phyloP scores from a whole-genome alignment of 1,140 invertebrate genomes.

The Oryzaephilus surinamensis region DNA sequence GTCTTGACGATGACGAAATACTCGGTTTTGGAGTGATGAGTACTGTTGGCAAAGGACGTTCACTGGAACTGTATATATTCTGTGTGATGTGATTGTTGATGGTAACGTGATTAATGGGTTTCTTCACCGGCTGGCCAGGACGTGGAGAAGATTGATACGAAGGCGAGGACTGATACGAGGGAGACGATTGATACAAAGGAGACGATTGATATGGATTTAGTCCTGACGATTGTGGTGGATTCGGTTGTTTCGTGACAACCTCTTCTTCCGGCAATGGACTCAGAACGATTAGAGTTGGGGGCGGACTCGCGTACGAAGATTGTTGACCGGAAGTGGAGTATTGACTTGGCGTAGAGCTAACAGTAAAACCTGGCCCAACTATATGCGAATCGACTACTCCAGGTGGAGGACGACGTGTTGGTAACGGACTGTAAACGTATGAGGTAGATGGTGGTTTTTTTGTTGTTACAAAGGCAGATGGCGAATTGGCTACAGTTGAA shows the following conservation, averaged over 20 bases:
- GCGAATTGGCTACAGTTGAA: constrained; percentile 24
- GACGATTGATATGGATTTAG: constrained; percentile 3
- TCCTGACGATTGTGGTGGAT: constrained; percentile 21
- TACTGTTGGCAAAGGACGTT: too few relatives aligned
- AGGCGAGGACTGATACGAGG: constrained; percentile 12
- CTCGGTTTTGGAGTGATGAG: constrained; percentile 38
- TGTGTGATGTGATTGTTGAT: constrained; percentile 47
- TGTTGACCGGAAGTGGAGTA: too few relatives aligned
- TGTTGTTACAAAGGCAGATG: constrained; percentile 20
- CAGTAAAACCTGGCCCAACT: constrained; percentile 20
- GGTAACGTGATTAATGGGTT: constrained; percentile 38
- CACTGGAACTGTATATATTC: constrained; percentile 36
- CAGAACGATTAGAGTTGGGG: constrained; percentile 62
- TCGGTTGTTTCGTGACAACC: constrained; percentile 1
- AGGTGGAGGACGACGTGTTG: constrained; percentile 27
- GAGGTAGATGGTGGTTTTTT: constrained; percentile 43
- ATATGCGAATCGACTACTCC: constrained; percentile 18
- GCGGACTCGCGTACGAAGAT: constrained; percentile 40
- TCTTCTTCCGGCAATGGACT: constrained; percentile 38
- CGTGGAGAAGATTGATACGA: constrained; percentile 22
- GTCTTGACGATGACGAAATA: constrained; percentile 49
- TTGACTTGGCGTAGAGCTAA: constrained; percentile 20
- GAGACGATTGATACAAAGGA: too few relatives aligned
- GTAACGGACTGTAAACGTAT: constrained; percentile 44
- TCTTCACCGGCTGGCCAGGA: constrained; percentile 33